Evolutionary conservation across 2,113 vertebrate species (phyloP), one percentile per base, ranked within the genome.

Genomic region (Phalacrocorax aristotelis): DNA sequence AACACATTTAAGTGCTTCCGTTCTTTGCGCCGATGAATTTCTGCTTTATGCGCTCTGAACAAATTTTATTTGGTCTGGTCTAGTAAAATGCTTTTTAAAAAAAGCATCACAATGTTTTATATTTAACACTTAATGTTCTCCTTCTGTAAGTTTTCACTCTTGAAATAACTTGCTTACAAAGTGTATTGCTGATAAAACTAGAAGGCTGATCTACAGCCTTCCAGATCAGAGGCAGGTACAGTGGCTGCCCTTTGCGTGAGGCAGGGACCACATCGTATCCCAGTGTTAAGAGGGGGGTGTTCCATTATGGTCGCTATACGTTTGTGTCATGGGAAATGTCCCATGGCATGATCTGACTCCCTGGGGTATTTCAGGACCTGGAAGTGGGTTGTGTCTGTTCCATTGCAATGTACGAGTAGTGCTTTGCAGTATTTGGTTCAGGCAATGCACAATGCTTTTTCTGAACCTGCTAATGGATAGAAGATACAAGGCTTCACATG

Each of bases 331-430:
- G 7, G 34, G 30, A 72, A 11, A 38, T 52, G 52, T 72, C 6
- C 23, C 15, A 30, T 1, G 1, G 7, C 6, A 5, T 0, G 0
- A 32, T 51, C 25, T 4, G 25, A 42, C 74, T 75, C 27, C 30
- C 40, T 15, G 27, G 16, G 68, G 9, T 58, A 6, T 68, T 82
- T 76, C 38, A 25, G 12, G 34, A 79, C 44, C 52, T 30, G 2
- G 13, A 10, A 77, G 21, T 13, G 46, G 48, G 20, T n/a, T 60
- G 27, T 77, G 36, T 36, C 36, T 51, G 22, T 62, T 77, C 21
- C 69, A 54, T 58, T 21, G 2, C 38, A 29, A 1, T 0, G 1
- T 13, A 13, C 15, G 13, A 15, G 32, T 49, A 22, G 34, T 26
- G 40, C 30, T 44, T 30, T 52, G 42, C 23, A 17, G 61, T 32